Evolutionary conservation across 2,888 invertebrate genomes (phyloP), one percentile per base, ranked within the genome.

Genomic region (Drosophila greeni): DNA sequence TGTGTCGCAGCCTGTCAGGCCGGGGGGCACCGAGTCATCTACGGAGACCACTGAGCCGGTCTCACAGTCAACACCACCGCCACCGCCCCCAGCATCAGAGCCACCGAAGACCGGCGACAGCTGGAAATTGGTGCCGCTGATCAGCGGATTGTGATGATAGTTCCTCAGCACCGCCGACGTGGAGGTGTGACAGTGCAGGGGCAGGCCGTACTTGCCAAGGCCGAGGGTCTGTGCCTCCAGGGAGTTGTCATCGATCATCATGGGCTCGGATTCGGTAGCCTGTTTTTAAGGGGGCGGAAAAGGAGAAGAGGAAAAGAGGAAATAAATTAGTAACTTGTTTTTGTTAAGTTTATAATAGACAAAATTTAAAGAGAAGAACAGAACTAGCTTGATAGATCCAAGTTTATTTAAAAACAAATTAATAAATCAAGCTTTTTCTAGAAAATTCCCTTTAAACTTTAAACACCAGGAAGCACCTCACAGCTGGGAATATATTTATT

Each of bases 91-190:
- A 11, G 40, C 48, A 18, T 68, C 66, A 9, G 66, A 66, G 49
- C 64, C 24, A 16, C 72, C 70, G 23, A 75, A 75, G 14, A 83
- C 74, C 11, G 88, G 87, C 20, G 88, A 87, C 26, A 81, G 52
- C 52, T 86, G 85, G 33, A 87, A 55, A 16, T 75, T 56, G 74
- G 77, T 70, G 18, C 88, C 88, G 56, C 88, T 86, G 18, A 88
- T 88, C 85, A 88, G 73, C 1, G 88, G 88, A 80, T 88, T 88
- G 49, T 88, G 79, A 36, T 82, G 82, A 66, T 75, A 87, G 53
- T 81, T 85, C 40, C 86, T 85, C 59, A 88, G 49, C 51, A 85
- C 72, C 33, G 86, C 66, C 11, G 72, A 71, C 5, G 85, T 76
- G 29, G 81, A 40, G 18, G 80, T 81, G 23, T 74, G 69, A 47